Evolutionary conservation across 2,113 vertebrate genomes (phyloP).

Genomic region (Poicephalus gulielmi): DNA sequence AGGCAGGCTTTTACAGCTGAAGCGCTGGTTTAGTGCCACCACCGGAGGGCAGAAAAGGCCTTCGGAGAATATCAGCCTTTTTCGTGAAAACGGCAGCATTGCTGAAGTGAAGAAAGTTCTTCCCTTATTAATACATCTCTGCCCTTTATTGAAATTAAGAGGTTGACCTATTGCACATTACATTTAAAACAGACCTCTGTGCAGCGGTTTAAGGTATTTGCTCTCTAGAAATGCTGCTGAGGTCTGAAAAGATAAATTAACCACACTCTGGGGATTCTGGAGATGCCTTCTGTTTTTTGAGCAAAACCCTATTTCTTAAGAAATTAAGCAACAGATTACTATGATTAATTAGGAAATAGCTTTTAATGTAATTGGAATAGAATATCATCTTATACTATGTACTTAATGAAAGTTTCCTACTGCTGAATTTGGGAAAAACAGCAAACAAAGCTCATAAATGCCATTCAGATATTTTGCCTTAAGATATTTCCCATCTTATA

Average conservation of each 20-base stretch:
- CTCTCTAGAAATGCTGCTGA: background rate
- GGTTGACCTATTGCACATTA: rapidly evolving
- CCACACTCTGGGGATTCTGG: rapidly evolving
- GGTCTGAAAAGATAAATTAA: background rate
- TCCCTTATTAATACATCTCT: background rate
- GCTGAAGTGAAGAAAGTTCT: background rate
- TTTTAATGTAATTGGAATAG: background rate
- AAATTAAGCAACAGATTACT: background rate
- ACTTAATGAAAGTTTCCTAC: background rate
- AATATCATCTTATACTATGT: rapidly evolving
- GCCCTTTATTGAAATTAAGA: background rate
- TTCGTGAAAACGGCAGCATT: rapidly evolving
- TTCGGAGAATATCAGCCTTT: background rate
- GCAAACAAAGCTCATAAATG: background rate
- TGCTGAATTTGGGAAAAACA: background rate
- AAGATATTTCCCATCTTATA: background rate
- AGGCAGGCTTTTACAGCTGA: background rate
- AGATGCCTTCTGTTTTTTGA: background rate
- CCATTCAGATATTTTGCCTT: background rate
- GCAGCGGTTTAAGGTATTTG: background rate
- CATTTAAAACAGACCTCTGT: background rate
- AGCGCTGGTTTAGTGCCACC: slow-evolving; percentile 27
- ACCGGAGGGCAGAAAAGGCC: slow-evolving; percentile 75
- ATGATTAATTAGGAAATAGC: background rate
- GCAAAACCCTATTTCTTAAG: background rate